A percentile compares a stretch with the other conserved stretches of the same genome.
These are phyloP conservation scores for Nezara viridula DNA, from an alignment of 2,888 invertebrate species.

Conservation along the genomic window DNA sequence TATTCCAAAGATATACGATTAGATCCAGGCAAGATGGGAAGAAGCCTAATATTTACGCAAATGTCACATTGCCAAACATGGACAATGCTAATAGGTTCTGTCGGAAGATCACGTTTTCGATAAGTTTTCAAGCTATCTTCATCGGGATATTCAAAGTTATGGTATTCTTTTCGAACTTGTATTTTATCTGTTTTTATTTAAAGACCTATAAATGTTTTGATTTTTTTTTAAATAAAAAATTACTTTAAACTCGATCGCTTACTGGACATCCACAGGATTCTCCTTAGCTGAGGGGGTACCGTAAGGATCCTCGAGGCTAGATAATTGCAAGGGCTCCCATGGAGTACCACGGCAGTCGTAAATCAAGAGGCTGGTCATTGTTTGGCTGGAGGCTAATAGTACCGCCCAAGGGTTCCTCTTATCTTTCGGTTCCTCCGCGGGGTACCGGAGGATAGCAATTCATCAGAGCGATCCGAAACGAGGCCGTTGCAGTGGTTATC, in stretches of 20 bases:
- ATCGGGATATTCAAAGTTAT: not conserved
- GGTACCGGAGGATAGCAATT: constrained; percentile 35
- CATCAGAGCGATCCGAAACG: constrained; percentile 10
- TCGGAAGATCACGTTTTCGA: not conserved
- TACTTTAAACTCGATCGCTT: not conserved
- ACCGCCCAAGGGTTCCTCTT: constrained; percentile 28
- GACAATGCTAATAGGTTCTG: constrained; percentile 2
- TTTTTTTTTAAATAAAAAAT: not conserved
- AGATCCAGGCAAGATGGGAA: not conserved
- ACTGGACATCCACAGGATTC: not conserved
- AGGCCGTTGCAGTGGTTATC: constrained; percentile 27
- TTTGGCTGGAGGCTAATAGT: constrained; percentile 43
- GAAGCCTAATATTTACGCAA: not conserved
- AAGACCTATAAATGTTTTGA: not conserved
- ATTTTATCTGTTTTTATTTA: not conserved
- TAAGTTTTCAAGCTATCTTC: constrained; percentile 1
- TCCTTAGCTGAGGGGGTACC: not conserved
- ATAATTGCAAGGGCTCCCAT: constrained; percentile 23
- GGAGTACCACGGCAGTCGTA: not conserved
- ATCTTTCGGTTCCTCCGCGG: constrained; percentile 48
- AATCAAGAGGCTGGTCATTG: constrained; percentile 45
- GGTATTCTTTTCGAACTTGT: not conserved
- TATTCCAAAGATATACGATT: not conserved
- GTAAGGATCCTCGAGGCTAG: not conserved
- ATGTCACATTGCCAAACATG: not conserved